phyloP scores from a whole-genome alignment of 2,888 invertebrate species.

The Carterocephalus palaemon region DNA sequence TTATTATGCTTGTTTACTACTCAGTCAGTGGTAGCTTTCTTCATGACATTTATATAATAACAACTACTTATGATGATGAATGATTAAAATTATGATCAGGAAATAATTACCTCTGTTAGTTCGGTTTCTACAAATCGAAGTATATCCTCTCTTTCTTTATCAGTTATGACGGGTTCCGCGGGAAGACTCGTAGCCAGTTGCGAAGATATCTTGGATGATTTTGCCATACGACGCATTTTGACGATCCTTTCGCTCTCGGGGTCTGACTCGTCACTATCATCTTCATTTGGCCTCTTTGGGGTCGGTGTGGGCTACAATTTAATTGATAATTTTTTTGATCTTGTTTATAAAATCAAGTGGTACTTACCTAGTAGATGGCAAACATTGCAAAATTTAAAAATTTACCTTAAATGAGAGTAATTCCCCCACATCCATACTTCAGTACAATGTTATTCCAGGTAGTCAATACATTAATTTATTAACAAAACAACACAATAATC shows the following conservation, averaged over 20 bases:
- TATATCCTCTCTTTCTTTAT: constrained; percentile 88
- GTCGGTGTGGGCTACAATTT: constrained; percentile 86
- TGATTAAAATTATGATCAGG: neutral
- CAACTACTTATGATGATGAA: constrained; percentile 1
- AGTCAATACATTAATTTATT: neutral
- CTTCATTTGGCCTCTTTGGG: constrained; percentile 84
- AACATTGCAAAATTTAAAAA: constrained; percentile 3
- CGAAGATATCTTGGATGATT: constrained; percentile 57
- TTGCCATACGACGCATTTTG: constrained; percentile 80
- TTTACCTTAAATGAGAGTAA: constrained; percentile 72
- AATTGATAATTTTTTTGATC: too few relatives aligned
- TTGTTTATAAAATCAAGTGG: too few relatives aligned
- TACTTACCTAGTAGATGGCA: too few relatives aligned
- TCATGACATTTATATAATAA: constrained; percentile 1
- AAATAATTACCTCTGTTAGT: constrained; percentile 82
- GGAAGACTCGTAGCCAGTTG: constrained; percentile 71
- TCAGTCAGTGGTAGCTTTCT: too few relatives aligned
- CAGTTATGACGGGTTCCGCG: constrained; percentile 81
- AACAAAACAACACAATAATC: too few relatives aligned
- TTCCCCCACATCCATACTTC: constrained; percentile 73
- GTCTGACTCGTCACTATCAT: constrained; percentile 83
- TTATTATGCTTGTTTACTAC: too few relatives aligned
- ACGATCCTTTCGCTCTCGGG: constrained; percentile 81
- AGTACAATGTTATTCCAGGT: neutral
- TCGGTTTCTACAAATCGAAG: constrained; percentile 90